These are phyloP conservation scores for Enteromius argenteus DNA, from an alignment of 2,797 vertebrate genomes.

Conservation along the genomic window DNA sequence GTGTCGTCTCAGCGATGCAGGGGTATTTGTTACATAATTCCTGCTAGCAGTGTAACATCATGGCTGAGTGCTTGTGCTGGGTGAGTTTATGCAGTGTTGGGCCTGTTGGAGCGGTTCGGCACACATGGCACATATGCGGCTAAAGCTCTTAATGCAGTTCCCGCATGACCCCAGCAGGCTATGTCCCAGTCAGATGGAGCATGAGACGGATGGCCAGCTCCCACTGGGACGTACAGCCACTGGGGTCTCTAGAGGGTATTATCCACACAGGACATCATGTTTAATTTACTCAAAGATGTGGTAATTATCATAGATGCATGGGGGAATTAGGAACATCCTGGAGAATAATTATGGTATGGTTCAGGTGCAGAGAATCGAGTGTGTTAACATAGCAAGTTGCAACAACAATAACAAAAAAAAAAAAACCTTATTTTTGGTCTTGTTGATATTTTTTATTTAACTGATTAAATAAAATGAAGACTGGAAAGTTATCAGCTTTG, in stretches of 20 bases:
- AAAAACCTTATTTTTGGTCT: background rate
- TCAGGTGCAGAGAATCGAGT: constrained; percentile 22
- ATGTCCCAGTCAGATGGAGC: constrained; percentile 24
- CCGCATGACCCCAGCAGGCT: constrained; percentile 4
- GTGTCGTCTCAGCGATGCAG: constrained; percentile 5
- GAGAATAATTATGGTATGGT: constrained; percentile 19
- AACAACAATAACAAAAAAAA: no score
- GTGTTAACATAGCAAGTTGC: background rate
- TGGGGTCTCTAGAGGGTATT: constrained; percentile 23
- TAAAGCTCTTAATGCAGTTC: constrained; percentile 21
- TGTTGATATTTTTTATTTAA: background rate
- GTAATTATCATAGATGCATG: constrained; percentile 38
- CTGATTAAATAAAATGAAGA: background rate
- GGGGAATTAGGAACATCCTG: constrained; percentile 27
- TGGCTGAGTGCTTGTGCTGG: constrained; percentile 31
- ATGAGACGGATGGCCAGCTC: constrained; percentile 29
- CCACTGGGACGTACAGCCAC: background rate
- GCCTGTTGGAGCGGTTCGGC: background rate
- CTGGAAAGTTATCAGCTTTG: background rate
- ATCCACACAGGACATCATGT: constrained; percentile 43
- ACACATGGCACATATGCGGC: constrained; percentile 6
- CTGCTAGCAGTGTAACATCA: constrained; percentile 29
- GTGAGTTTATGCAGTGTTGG: constrained; percentile 29
- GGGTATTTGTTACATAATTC: constrained; percentile 42
- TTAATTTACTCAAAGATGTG: constrained; percentile 43